Evolutionary conservation across 2,113 vertebrate genomes (phyloP), one percentile per base, ranked within the genome.

Genomic region (Parus major): DNA sequence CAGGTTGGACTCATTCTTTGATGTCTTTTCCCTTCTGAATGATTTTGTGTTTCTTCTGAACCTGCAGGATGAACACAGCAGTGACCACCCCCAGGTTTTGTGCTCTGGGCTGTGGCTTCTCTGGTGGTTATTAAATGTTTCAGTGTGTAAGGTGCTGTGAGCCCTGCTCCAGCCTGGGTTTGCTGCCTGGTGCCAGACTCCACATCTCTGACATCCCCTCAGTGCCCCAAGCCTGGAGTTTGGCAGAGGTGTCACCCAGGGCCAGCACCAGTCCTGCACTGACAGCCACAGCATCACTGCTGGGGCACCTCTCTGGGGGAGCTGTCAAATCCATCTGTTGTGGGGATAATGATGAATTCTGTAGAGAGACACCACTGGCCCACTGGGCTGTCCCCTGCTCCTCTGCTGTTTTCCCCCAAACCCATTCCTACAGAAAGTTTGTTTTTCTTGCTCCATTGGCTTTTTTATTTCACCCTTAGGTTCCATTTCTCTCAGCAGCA

Each of bases 151-250:
- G 28, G 21, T 3, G 64, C 66, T 31, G 55, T 46, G 22, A 2
- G 2, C 24, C 23, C 4, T 29, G 33, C 33, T 88, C 4, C 5
- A 5, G 22, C 8, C 57, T 14, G 53, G 2, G 19, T n/a, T 36
- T 11, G 33, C 55, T 4, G 3, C 2, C 0, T 24, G 44, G 5
- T 2, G 2, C 21, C 21, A 25, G 22, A 0, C 11, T 0, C 22
- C 18, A 1, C n/a, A n/a, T n/a, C 33, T 25, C 41, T 60, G 33
- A 3, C 2, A 13, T 5, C 24, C 3, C 2, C 50, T 77, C 1
- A 0, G 36, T n/a, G 4, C 56, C 24, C 6, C 33, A 1, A 2
- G 5, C 11, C 1, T 4, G 46, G 6, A 6, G 1, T 3, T 1
- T 22, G 79, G 50, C 70, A 55, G 52, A 6, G 52, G 15, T 13